A percentile compares a stretch with the other conserved stretches of the same genome.
Evolutionary conservation across 2,888 invertebrate genomes (phyloP).

Genomic region (Ceratothoa steindachneri): DNA sequence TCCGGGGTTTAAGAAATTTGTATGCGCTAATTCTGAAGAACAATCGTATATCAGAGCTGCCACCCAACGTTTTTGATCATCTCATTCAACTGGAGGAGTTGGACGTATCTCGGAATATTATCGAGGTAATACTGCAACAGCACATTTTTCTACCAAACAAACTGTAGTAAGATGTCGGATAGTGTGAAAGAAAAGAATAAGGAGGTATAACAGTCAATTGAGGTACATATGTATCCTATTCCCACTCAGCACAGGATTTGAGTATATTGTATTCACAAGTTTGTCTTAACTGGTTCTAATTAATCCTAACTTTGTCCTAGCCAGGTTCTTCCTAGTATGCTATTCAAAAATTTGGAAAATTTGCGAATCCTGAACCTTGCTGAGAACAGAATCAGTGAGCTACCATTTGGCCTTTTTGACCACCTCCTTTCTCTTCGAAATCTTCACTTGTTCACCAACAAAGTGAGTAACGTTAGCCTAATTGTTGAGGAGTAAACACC

Average conservation of each 20-base stretch:
- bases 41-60: conserved; percentile 30
- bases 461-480: background rate
- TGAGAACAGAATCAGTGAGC: conserved; percentile 52
- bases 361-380: conserved; percentile 51
- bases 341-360: conserved; percentile 51
- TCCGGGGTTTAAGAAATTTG: conserved; percentile 62
- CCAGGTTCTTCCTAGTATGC: conserved; percentile 51
- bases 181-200: too few relatives aligned
- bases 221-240: too few relatives aligned
- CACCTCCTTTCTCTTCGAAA: background rate
- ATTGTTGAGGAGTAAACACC: too few relatives aligned
- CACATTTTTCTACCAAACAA: too few relatives aligned
- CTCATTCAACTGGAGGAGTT: conserved; percentile 64
- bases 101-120: conserved; percentile 36
- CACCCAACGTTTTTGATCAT: conserved; percentile 49
- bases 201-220: too few relatives aligned
- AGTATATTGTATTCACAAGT: too few relatives aligned
- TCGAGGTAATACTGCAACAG: too few relatives aligned
- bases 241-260: too few relatives aligned
- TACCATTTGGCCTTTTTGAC: conserved; percentile 11
- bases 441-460: conserved; percentile 8
- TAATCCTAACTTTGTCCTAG: too few relatives aligned
- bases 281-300: too few relatives aligned
- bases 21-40: conserved; percentile 59
- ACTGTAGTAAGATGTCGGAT: too few relatives aligned